Percentiles rank a stretch among this genome's conserved stretches.
These are phyloP conservation scores for Ptilonorhynchus violaceus DNA, from an alignment of 2,113 vertebrate genomes.

Conservation along the genomic window DNA sequence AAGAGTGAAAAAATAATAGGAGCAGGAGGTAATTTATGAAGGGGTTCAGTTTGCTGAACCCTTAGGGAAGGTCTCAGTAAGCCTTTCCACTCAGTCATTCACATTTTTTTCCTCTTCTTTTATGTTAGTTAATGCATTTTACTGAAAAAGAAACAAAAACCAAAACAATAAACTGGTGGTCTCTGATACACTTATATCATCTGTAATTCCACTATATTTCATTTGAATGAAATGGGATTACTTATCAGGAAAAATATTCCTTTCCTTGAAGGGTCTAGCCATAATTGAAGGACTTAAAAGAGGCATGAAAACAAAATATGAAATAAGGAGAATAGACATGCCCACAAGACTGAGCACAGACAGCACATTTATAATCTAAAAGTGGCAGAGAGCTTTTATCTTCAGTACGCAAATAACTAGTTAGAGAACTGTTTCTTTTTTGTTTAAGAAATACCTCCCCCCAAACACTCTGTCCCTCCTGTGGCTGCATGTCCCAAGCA, in stretches of 20 bases:
- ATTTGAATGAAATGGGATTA: not conserved
- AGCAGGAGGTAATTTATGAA: not conserved
- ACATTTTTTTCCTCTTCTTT: not conserved
- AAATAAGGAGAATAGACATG: not conserved
- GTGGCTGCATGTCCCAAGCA: not conserved
- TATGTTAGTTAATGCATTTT: not conserved
- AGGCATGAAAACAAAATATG: not conserved
- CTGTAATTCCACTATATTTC: not conserved
- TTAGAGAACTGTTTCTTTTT: not conserved
- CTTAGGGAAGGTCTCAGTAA: not conserved
- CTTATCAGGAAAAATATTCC: not conserved
- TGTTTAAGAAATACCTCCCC: not conserved
- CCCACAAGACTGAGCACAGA: not conserved
- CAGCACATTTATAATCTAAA: not conserved
- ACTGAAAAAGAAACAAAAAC: not conserved
- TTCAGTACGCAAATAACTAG: not conserved
- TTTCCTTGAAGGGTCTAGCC: not conserved
- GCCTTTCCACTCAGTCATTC: not conserved
- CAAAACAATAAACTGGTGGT: not conserved
- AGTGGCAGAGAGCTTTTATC: not conserved
- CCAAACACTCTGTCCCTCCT: not conserved
- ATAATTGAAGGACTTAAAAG: not conserved
- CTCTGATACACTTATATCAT: not conserved
- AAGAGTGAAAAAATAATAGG: not conserved
- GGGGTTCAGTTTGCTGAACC: not conserved